Base-by-base conservation (phyloP, 2,113 vertebrate genomes). In the Gasterosteus aculeatus region DNA sequence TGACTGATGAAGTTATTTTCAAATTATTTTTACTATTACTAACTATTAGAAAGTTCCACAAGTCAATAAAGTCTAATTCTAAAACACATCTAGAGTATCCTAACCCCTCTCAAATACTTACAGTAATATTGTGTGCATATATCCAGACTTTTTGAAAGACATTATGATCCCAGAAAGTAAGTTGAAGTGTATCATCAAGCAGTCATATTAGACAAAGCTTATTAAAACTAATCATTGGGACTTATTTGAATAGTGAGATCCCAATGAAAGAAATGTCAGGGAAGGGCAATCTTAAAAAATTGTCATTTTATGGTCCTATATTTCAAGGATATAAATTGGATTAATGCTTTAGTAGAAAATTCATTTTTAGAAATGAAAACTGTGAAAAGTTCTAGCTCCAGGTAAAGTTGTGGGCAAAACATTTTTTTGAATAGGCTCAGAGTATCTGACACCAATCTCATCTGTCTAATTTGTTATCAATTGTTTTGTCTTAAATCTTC, bases 221-320 rank as follows among this genome's bases (percentile, higher is more conserved):
- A 92, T 93, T 94, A 92, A 92, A 94, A 90, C 86, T 80, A 87
- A 91, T 93, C 77, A 91, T 79, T 85, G 74, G 85, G 74, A 86
- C 76, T 91, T 90, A 89, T 91, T 92, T 89, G 83, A 90, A 88
- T 85, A 89, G 87, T 85, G 90, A 88, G 77, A 77, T 90, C 81
- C 39, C 71, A 75, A 69, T 77, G 83, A 85, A 80, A 83, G 85
- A 90, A 93, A 92, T 92, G 92, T 93, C 89, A 90, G 82, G 60
- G 72, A 73, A 84, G 72, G 82, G 74, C 75, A 91, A 83, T 86
- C 81, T 78, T 85, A 89, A 80, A 83, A 78, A 26, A 93, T 93
- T 91, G 89, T 93, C 88, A 85, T 88, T 91, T 89, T 86, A 84
- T 89, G 80, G 77, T 87, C 75, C 85, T 91, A 90, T 93, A 90